These are phyloP conservation scores for Xenopus borealis DNA, from an alignment of 2,113 vertebrate species.

Conservation along the genomic window DNA sequence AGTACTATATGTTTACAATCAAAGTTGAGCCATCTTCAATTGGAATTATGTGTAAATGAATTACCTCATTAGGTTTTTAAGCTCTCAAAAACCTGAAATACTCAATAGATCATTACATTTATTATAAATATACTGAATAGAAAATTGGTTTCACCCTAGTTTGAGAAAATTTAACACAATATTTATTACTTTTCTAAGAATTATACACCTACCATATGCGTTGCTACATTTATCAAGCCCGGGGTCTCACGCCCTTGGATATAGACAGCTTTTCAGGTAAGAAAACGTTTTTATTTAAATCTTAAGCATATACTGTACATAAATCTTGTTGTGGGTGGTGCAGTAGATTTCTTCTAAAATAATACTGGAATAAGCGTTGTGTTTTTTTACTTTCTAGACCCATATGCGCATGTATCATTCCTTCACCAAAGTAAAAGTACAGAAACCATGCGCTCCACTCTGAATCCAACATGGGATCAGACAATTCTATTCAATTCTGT, in stretches of 20 bases:
- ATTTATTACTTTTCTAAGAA: constrained; percentile 61
- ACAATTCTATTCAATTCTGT: constrained; percentile 89
- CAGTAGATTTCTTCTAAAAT: too few relatives aligned
- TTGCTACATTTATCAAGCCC: constrained; percentile 92
- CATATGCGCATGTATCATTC: constrained; percentile 90
- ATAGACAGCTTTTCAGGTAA: constrained; percentile 97
- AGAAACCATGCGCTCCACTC: constrained; percentile 80
- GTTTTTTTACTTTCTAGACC: constrained; percentile 70
- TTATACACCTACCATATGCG: constrained; percentile 84
- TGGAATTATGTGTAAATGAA: too few relatives aligned
- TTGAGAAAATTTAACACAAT: background rate
- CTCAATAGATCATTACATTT: too few relatives aligned
- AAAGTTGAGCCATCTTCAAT: background rate
- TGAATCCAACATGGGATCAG: constrained; percentile 97
- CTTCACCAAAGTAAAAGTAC: constrained; percentile 93
- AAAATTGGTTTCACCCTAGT: too few relatives aligned
- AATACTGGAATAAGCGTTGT: too few relatives aligned
- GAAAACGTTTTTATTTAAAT: background rate
- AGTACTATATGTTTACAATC: background rate
- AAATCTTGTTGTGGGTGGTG: too few relatives aligned
- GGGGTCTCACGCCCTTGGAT: constrained; percentile 86
- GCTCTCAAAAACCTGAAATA: too few relatives aligned
- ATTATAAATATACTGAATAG: too few relatives aligned
- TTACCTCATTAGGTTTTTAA: too few relatives aligned
- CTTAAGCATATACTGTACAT: too few relatives aligned